Evolutionary conservation across 2,797 vertebrate genomes (phyloP).

Genomic region (Propithecus perrieri): DNA sequence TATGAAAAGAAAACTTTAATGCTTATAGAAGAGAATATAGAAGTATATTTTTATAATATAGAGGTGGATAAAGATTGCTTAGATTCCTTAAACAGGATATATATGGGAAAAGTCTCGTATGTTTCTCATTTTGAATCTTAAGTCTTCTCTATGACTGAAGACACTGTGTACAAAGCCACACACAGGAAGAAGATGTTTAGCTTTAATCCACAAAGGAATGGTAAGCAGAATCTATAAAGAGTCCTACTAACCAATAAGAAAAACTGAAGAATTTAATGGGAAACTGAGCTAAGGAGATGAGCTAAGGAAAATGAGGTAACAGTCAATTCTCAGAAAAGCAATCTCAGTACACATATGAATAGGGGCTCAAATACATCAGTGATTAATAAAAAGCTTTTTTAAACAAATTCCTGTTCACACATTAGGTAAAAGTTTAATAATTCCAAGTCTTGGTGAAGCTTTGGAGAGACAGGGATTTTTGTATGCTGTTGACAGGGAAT

Average conservation of each 20-base stretch:
- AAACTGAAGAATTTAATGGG: too few species aligned
- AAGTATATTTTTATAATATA: not conserved
- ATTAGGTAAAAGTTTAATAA: not conserved
- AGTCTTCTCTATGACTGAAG: not conserved
- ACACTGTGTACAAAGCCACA: not conserved
- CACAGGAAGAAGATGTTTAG: too few species aligned
- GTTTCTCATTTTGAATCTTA: not conserved
- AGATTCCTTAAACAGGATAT: not conserved
- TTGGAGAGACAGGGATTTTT: not conserved
- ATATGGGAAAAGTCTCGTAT: not conserved
- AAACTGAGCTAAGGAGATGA: too few species aligned
- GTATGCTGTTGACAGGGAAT: not conserved
- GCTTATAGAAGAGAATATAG: not conserved
- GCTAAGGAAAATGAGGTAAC: too few species aligned
- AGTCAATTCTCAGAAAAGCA: too few species aligned
- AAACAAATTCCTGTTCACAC: not conserved
- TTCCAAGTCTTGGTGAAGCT: not conserved
- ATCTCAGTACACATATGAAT: too few species aligned
- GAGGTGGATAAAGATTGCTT: not conserved
- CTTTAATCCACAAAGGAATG: too few species aligned
- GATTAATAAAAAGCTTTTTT: not conserved
- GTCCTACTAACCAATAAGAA: too few species aligned
- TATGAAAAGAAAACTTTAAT: not conserved
- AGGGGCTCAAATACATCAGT: not conserved
- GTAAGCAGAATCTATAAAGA: too few species aligned